A percentile compares a stretch with the other conserved stretches of the same genome.
Evolutionary conservation across 2,113 vertebrate species (phyloP).

Genomic region (Arenaria interpres): DNA sequence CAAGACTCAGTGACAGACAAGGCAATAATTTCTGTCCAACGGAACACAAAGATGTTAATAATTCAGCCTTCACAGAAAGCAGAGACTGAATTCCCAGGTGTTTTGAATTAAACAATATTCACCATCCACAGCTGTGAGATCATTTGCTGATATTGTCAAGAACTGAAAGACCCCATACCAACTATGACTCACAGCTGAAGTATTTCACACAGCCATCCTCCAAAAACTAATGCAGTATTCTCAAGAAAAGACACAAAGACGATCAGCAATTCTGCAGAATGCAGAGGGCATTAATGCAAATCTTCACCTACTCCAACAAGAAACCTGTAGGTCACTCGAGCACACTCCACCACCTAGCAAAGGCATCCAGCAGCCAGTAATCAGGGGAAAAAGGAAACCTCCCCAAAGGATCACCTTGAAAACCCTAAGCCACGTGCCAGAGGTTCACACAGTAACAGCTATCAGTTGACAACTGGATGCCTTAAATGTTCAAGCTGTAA

Average conservation of each 20-base stretch:
- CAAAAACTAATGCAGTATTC: neutral
- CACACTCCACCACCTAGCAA: neutral
- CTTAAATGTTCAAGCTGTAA: neutral
- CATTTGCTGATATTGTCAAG: neutral
- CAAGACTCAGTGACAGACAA: neutral
- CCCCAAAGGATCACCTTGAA: neutral
- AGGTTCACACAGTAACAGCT: neutral
- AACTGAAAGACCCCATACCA: neutral
- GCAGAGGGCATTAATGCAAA: neutral
- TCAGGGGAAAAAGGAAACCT: neutral
- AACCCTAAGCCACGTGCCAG: neutral
- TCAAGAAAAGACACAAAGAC: neutral
- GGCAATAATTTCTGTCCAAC: neutral
- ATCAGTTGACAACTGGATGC: neutral
- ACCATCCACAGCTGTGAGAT: neutral
- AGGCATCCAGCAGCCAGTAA: neutral
- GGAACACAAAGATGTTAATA: neutral
- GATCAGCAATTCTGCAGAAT: accelerated
- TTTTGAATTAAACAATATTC: neutral
- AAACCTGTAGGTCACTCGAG: neutral
- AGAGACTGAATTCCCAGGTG: neutral
- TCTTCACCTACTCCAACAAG: neutral
- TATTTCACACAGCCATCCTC: neutral
- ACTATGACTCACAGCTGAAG: neutral
- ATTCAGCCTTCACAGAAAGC: neutral